Percentiles rank a stretch among this genome's conserved stretches.
Evolutionary conservation across 2,113 vertebrate genomes (phyloP).

Genomic region (Perca fluviatilis): DNA sequence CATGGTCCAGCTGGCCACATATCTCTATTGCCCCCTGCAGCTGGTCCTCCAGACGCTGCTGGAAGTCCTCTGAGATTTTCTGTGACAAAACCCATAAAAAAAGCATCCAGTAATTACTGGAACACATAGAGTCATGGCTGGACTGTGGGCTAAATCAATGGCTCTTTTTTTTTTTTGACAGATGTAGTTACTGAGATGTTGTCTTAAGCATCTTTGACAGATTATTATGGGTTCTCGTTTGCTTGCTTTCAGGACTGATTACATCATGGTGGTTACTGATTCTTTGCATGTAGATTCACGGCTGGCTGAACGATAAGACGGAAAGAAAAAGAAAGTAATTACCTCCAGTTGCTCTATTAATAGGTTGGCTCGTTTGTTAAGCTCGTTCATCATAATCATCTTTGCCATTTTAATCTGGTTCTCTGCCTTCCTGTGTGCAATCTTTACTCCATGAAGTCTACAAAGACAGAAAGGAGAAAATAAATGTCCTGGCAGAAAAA

Average conservation of each 20-base stretch:
- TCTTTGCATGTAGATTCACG: slow-evolving; percentile 59
- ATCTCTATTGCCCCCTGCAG: slow-evolving; percentile 92
- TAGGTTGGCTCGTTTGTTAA: slow-evolving; percentile 95
- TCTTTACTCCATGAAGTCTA: slow-evolving; percentile 95
- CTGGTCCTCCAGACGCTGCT: slow-evolving; percentile 92
- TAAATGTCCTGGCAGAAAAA: slow-evolving; percentile 44
- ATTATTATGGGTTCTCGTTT: slow-evolving; percentile 58
- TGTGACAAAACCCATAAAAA: slow-evolving; percentile 65
- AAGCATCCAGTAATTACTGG: slow-evolving; percentile 25
- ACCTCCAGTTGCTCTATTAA: slow-evolving; percentile 98
- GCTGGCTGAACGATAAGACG: slow-evolving; percentile 67
- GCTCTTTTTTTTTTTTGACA: slow-evolving; percentile 11
- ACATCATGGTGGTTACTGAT: slow-evolving; percentile 51
- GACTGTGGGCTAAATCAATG: slow-evolving; percentile 26
- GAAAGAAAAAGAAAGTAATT: slow-evolving; percentile 79
- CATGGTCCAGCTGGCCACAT: slow-evolving; percentile 93
- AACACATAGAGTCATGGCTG: slow-evolving; percentile 15
- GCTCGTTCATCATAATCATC: slow-evolving; percentile 97
- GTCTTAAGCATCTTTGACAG: slow-evolving; percentile 63
- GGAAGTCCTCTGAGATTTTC: slow-evolving; percentile 93
- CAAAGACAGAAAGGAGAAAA: slow-evolving; percentile 54
- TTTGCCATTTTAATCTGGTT: slow-evolving; percentile 99
- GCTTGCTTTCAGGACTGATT: slow-evolving; percentile 59
- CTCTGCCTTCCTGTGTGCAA: slow-evolving; percentile 94
- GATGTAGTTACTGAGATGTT: slow-evolving; percentile 35